Base-by-base conservation (phyloP, 2,888 invertebrate genomes). In the Allophyes oxyacanthae region DNA sequence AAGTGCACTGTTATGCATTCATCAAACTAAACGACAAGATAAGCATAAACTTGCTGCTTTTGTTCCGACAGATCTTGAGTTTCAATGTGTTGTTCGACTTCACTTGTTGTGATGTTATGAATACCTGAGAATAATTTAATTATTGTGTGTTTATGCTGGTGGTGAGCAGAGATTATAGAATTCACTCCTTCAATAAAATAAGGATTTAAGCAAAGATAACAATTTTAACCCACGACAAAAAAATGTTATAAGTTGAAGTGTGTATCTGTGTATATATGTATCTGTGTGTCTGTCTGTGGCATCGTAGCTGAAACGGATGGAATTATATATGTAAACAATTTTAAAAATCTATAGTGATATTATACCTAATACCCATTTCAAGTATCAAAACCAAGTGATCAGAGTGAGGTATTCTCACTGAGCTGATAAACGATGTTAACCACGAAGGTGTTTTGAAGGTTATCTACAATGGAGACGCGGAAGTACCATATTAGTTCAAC, bases 1-100 rank as follows among this genome's bases (percentile, higher is more conserved):
- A 78, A 81, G 75, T 79, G 80, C 75, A 73, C 77, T 75, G 80
- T 79, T 81, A 75, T 85, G 81, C 84, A 85, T 83, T 71, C 77
- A 87, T 88, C 84, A 82, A 84, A 83, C 79, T 84, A 85, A 88
- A 87, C 87, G 84, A 83, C 83, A 83, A 81, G 86, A 88, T 90
- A 88, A 89, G 83, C 81, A 75, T 64, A 68, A 78, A 73, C 79
- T 79, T 43, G 43, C 60, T 49, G 42, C 25, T 45, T 61, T 57
- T 46, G 38, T 40, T 42, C 30, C 68, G 41, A 74, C 55, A 55
- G 54, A 78, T 78, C 77, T 79, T 77, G 77, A 74, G 65, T 67
- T 57, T 30, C 9, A 15, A 2, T 40, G 13, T 53, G 56, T 28
- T 28, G 28, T 28, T 28, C 43, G 6, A 25, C 9, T 55, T 56